A percentile compares a stretch with the other conserved stretches of the same genome.
Conservation (phyloP, 2,888 invertebrate genomes). For the Hipparchia semele region DNA sequence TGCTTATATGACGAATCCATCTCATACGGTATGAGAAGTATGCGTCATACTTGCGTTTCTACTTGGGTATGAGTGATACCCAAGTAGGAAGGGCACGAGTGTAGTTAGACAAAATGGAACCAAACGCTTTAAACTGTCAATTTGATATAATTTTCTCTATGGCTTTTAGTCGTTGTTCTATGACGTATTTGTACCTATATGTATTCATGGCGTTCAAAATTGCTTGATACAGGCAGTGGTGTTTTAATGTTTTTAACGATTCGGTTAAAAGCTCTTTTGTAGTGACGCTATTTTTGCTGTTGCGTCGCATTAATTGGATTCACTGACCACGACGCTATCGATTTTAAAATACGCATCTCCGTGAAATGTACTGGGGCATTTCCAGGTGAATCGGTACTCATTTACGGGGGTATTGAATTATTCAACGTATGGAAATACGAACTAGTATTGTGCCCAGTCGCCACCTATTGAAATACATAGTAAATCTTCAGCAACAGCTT, state of each 20-base stretch:
- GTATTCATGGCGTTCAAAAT: neutral
- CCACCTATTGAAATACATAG: too few relatives aligned
- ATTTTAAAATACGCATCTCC: slow-evolving; percentile 60
- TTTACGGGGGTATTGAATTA: slow-evolving; percentile 44
- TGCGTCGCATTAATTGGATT: slow-evolving; percentile 20
- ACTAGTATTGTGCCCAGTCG: neutral
- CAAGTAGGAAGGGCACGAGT: too few relatives aligned
- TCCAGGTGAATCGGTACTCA: slow-evolving; percentile 56
- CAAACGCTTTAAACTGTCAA: too few relatives aligned
- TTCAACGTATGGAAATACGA: slow-evolving; percentile 4
- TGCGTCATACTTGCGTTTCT: too few relatives aligned
- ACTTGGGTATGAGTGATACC: too few relatives aligned
- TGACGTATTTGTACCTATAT: neutral
- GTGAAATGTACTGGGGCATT: slow-evolving; percentile 65
- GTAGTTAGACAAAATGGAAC: too few relatives aligned
- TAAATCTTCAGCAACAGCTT: too few relatives aligned
- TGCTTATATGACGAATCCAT: too few relatives aligned
- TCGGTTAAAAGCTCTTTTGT: slow-evolving; percentile 51
- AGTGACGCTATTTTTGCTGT: slow-evolving; percentile 50
- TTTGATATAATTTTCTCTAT: too few relatives aligned
- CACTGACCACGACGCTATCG: slow-evolving; percentile 39
- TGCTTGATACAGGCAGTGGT: neutral
- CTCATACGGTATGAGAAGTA: too few relatives aligned
- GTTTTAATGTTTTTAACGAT: slow-evolving; percentile 6
- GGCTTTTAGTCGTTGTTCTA: too few relatives aligned